A percentile compares a stretch with the other conserved stretches of the same genome.
Conservation (phyloP, 2,888 invertebrate species). For the Abrostola tripartita region DNA sequence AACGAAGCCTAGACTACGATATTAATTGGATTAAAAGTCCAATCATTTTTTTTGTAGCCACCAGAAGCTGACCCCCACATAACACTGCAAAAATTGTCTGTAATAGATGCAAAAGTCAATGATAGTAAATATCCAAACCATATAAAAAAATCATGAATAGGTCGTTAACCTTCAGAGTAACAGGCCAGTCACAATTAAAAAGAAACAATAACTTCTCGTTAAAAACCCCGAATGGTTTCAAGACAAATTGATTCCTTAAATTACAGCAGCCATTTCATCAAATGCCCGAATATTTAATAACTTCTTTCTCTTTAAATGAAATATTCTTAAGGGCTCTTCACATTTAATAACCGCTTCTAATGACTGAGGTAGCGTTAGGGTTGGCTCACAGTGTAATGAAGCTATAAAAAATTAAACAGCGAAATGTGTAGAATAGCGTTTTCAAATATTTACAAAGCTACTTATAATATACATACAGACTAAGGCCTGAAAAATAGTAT, state of each 20-base stretch:
- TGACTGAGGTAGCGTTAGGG: conserved; percentile 46
- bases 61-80: too few species aligned
- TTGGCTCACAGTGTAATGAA: conserved; percentile 5
- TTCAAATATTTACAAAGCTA: too few species aligned
- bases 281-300: conserved; percentile 51
- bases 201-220: conserved; percentile 7
- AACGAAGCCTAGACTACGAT: too few species aligned
- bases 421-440: too few species aligned
- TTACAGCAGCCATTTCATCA: conserved; percentile 37
- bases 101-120: neutral
- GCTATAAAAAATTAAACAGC: neutral
- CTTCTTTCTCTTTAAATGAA: conserved; percentile 52
- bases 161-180: too few species aligned
- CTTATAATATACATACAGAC: too few species aligned
- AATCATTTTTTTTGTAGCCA: too few species aligned
- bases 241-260: conserved; percentile 36
- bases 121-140: neutral
- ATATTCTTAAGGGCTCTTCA: conserved; percentile 54
- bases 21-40: too few species aligned
- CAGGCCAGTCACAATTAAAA: too few species aligned
- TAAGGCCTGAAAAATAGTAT: too few species aligned
- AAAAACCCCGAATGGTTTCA: conserved; percentile 11
- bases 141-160: neutral
- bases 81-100: too few species aligned
- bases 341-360: conserved; percentile 51